Evolutionary conservation across 2,888 invertebrate genomes (phyloP), one percentile per base, ranked within the genome.

Genomic region (Anthophora plumipes): DNA sequence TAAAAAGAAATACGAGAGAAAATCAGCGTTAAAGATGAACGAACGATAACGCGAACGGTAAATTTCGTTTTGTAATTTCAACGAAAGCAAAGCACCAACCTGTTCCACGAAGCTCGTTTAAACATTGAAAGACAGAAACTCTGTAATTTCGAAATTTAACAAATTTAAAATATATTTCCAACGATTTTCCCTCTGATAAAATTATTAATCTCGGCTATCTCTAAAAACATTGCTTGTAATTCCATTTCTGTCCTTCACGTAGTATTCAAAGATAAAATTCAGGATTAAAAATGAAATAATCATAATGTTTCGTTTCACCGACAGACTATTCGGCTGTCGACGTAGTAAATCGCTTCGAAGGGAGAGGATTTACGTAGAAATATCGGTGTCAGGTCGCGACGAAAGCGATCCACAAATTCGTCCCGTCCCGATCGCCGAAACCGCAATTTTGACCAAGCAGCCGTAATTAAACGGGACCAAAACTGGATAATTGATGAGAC

Each of bases 401-500:
- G 41, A 46, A 70, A 77, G 57, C 73, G 52, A 67, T 75, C 67
- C 77, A 63, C 76, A 77, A 86, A 86, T 80, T 83, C 74, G 59
- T 77, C 67, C 74, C 57, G 66, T 60, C 11, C 48, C 37, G 67
- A 54, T 76, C 72, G 57, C 37, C 37, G 69, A 60, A 55, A 68
- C 77, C 72, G 60, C 84, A 84, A 86, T 83, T 82, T 80, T 72
- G 67, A 70, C 72, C 77, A 70, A 55, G 43, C 59, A 61, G 43
- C 68, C 73, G 66, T 86, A 87, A 85, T 86, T 86, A 82, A 86
- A 81, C 81, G 72, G 57, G 64, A n/a, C 63, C 69, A 79, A 77
- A 86, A 82, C 79, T 71, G 77, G 81, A 66, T 86, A 86, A 88
- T 86, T 81, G 80, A 87, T 87, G 84, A 80, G 77, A 61, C 68